phyloP scores from a whole-genome alignment of 2,888 invertebrate species.

The Pogonocherus hispidulus region DNA sequence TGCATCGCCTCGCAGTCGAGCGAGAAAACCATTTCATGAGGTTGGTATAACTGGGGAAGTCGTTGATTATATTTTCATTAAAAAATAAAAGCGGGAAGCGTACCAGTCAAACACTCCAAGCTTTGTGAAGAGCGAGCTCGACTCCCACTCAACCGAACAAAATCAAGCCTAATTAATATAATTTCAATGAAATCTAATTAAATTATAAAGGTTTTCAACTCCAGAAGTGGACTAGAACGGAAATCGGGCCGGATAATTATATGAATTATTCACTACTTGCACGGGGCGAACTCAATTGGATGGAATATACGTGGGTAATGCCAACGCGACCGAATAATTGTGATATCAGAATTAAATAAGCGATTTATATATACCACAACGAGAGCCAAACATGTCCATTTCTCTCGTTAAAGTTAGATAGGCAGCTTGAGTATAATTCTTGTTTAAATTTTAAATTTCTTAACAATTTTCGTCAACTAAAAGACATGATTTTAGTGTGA shows the following conservation, averaged over 20 bases:
- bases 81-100: background rate
- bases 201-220: background rate
- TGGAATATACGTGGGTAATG: background rate
- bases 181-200: slow-evolving; percentile 1
- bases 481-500: no score
- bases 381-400: no score
- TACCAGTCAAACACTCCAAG: background rate
- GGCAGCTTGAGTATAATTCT: no score
- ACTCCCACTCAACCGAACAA: background rate
- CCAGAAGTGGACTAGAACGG: background rate
- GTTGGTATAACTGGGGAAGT: background rate
- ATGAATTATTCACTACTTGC: slow-evolving; percentile 2
- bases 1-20: no score
- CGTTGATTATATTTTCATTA: background rate
- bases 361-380: no score
- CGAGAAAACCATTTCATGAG: no score
- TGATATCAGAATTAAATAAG: no score
- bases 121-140: background rate
- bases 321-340: background rate
- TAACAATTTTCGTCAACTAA: no score
- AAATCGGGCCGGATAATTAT: slow-evolving; percentile 1
- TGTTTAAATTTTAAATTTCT: no score
- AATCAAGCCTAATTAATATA: background rate
- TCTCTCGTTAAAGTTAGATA: no score
- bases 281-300: background rate